Conservation (phyloP, 2,888 invertebrate genomes). For the Serrognathus titanus region DNA sequence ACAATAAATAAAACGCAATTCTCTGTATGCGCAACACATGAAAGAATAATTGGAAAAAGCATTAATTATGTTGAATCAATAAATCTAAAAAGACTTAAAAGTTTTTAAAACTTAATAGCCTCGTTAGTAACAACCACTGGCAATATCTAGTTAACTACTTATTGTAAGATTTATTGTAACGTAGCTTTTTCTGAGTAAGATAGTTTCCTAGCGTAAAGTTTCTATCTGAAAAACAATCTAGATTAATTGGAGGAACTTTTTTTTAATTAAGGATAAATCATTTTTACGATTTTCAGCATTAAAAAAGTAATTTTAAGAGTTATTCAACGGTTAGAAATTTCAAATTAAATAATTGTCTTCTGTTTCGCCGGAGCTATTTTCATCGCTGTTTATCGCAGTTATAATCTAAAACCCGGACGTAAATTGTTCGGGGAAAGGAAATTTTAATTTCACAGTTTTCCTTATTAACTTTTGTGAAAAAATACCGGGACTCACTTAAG, state of each 20-base stretch:
- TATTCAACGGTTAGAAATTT: slow-evolving; percentile 24
- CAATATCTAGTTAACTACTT: background rate
- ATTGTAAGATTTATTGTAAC: background rate
- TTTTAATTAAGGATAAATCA: slow-evolving; percentile 27
- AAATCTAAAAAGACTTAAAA: too few species aligned
- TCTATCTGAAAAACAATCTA: background rate
- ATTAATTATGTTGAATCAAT: too few species aligned
- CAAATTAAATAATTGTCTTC: slow-evolving; percentile 30
- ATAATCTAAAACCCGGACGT: slow-evolving; percentile 26
- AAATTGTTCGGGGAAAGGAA: slow-evolving; percentile 26
- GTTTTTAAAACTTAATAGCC: too few species aligned
- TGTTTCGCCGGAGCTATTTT: slow-evolving; percentile 24
- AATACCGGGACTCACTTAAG: slow-evolving; percentile 9
- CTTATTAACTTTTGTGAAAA: slow-evolving; percentile 18
- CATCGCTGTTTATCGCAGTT: slow-evolving; percentile 27
- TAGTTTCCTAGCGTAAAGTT: too few species aligned
- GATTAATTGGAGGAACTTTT: slow-evolving; percentile 6
- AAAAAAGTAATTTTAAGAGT: slow-evolving; percentile 26
- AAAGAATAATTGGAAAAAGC: too few species aligned
- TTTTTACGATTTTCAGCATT: slow-evolving; percentile 23
- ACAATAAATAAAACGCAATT: too few species aligned
- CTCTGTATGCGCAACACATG: too few species aligned
- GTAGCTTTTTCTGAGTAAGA: background rate
- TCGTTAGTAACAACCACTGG: too few species aligned
- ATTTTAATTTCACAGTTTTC: slow-evolving; percentile 29